These are phyloP conservation scores for Drosophila meridionalis DNA, from an alignment of 2,888 invertebrate genomes.

Conservation along the genomic window DNA sequence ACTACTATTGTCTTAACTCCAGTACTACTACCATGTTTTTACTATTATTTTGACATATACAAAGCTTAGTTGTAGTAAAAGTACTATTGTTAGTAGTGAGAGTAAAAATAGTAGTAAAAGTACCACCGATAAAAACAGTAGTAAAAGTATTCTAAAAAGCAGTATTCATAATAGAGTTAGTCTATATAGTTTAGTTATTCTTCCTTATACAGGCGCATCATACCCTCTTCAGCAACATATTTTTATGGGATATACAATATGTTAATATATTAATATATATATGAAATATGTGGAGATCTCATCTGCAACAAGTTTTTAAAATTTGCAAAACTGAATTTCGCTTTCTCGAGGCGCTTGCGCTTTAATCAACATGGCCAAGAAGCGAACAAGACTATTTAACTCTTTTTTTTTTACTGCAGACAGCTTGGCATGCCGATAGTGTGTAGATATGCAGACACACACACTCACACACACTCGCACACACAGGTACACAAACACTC, in stretches of 20 bases:
- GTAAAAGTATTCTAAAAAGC: not conserved
- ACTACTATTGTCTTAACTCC: no score
- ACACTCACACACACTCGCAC: conserved; percentile 22
- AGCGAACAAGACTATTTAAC: conserved; percentile 44
- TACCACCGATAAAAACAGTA: not conserved
- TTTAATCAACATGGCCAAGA: conserved; percentile 49
- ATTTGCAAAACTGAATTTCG: conserved; percentile 31
- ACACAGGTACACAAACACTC: conserved; percentile 15
- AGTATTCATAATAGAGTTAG: no score
- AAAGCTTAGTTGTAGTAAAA: not conserved
- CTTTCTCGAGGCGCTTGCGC: conserved; percentile 40
- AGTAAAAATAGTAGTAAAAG: not conserved
- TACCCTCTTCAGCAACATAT: not conserved
- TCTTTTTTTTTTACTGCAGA: conserved; percentile 17
- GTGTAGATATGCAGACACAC: conserved; percentile 27
- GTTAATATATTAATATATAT: conserved; percentile 10
- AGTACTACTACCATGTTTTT: no score
- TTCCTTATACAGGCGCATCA: not conserved
- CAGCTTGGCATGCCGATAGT: conserved; percentile 33
- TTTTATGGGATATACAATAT: not conserved
- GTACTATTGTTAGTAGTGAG: not conserved
- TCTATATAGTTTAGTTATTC: not conserved
- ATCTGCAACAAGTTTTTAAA: conserved; percentile 22
- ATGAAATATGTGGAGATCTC: not conserved
- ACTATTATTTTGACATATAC: no score